Percentiles rank a stretch among this genome's conserved stretches.
Conservation (phyloP, 2,888 invertebrate species). For the Meteorus colon region DNA sequence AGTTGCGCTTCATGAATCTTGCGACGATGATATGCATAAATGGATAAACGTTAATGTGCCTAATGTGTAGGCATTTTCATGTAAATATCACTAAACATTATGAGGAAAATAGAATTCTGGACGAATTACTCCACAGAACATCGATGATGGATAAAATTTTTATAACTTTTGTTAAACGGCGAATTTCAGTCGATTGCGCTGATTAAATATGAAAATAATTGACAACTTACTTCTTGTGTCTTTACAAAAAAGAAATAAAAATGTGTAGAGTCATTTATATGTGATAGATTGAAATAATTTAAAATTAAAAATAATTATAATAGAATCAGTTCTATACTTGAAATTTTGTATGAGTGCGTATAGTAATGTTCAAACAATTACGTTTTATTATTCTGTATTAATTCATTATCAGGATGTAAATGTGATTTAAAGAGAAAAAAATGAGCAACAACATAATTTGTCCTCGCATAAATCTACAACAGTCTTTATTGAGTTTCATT, state of each 20-base stretch:
- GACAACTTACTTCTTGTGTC: background rate
- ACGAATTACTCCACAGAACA: background rate
- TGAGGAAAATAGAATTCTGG: constrained; percentile 16
- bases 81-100: constrained; percentile 17
- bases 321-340: background rate
- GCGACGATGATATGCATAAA: background rate
- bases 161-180: background rate
- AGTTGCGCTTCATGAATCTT: background rate
- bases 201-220: background rate
- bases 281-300: background rate
- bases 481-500: constrained; percentile 71
- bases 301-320: background rate
- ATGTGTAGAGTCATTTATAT: background rate
- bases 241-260: background rate
- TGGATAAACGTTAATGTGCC: constrained; percentile 27
- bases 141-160: background rate
- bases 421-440: constrained; percentile 5
- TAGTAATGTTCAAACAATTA: background rate
- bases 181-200: background rate
- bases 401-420: constrained; percentile 4
- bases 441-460: constrained; percentile 8
- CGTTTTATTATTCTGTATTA: background rate
- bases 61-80: constrained; percentile 14
- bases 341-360: background rate
- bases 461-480: constrained; percentile 65